Percentiles rank a stretch among this genome's conserved stretches.
Evolutionary conservation across 2,113 vertebrate genomes (phyloP).

Genomic region (Ptychochromis oligacanthus): DNA sequence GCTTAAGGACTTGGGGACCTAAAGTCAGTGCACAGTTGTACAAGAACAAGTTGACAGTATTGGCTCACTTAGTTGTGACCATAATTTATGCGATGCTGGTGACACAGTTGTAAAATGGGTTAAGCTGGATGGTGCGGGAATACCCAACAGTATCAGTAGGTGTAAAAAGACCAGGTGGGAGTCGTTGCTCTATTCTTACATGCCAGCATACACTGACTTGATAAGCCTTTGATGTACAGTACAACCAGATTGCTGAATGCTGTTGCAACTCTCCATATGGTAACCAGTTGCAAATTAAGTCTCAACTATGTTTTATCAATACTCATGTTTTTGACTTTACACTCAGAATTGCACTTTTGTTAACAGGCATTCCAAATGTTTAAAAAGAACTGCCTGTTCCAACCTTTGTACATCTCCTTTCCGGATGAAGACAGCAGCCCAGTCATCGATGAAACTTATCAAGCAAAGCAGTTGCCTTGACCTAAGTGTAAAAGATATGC

Average conservation of each 20-base stretch:
- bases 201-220: background rate
- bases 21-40: conserved; percentile 28
- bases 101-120: conserved; percentile 19
- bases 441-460: background rate
- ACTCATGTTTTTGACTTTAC: background rate
- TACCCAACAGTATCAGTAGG: background rate
- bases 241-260: background rate
- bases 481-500: background rate
- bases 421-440: background rate
- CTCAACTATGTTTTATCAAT: background rate
- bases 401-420: background rate
- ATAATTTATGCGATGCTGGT: conserved; percentile 9
- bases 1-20: conserved; percentile 3
- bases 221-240: background rate
- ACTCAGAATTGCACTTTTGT: too few relatives aligned
- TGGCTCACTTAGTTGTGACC: background rate
- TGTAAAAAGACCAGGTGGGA: background rate
- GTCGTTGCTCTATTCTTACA: background rate
- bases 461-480: background rate
- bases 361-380: too few relatives aligned
- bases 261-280: background rate
- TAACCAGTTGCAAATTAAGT: fast-evolving
- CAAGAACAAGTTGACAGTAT: conserved; percentile 6
- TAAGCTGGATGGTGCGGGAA: background rate
- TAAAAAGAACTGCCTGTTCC: too few relatives aligned